These are phyloP conservation scores for Sebastiscus albofasciatus DNA, from an alignment of 2,797 vertebrate genomes.

Conservation along the genomic window DNA sequence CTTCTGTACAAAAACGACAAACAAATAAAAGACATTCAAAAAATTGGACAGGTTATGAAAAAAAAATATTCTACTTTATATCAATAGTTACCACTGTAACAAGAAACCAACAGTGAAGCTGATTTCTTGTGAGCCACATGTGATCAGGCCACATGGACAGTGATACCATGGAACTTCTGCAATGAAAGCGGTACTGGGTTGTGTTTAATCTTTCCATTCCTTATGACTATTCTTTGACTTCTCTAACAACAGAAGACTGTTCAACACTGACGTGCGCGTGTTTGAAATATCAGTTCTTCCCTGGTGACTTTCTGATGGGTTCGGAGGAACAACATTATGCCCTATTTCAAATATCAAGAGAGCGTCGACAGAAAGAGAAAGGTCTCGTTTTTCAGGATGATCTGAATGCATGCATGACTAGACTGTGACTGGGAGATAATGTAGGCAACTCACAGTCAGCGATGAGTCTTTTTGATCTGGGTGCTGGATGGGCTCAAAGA, in stretches of 20 bases:
- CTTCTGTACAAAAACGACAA: conserved; percentile 76
- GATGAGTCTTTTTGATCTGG: conserved; percentile 83
- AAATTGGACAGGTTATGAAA: background rate
- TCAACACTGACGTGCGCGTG: background rate
- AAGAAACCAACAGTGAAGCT: conserved; percentile 8
- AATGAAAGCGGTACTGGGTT: conserved; percentile 14
- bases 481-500: conserved; percentile 92
- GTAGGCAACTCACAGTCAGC: conserved; percentile 83
- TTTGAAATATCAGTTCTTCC: background rate
- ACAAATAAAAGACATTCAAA: background rate
- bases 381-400: conserved; percentile 5
- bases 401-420: conserved; percentile 18
- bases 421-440: conserved; percentile 20
- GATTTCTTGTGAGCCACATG: conserved; percentile 42
- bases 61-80: background rate
- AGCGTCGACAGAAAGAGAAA: background rate
- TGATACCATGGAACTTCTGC: background rate
- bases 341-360: conserved; percentile 9
- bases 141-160: conserved; percentile 25
- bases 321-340: conserved; percentile 13
- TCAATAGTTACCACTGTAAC: conserved; percentile 1
- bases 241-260: background rate
- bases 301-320: background rate
- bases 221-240: conserved; percentile 17
- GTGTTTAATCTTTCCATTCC: conserved; percentile 2